A percentile compares a stretch with the other conserved stretches of the same genome.
Conservation (phyloP, 2,888 invertebrate species). For the Oithona nana region DNA sequence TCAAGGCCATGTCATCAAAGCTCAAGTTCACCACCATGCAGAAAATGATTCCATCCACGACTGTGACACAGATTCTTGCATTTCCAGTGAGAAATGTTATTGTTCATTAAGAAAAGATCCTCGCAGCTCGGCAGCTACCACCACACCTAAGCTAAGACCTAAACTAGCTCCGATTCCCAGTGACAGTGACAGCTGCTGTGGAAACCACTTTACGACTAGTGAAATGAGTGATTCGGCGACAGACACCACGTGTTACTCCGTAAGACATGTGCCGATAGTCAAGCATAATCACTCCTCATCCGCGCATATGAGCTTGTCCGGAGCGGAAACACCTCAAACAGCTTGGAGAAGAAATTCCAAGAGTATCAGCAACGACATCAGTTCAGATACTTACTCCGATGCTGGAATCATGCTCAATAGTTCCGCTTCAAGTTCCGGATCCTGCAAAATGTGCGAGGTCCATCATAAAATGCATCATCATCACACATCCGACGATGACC, state of each 20-base stretch:
- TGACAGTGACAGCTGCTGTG: not conserved
- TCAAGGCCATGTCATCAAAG: not conserved
- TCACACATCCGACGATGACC: not conserved
- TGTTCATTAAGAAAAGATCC: constrained; percentile 23
- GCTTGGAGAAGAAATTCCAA: constrained; percentile 19
- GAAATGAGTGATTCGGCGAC: constrained; percentile 38
- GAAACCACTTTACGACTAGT: not conserved
- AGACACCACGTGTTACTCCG: constrained; percentile 16
- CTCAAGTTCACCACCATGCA: not conserved
- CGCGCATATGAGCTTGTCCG: constrained; percentile 18
- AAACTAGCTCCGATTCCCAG: not conserved
- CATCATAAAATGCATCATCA: not conserved
- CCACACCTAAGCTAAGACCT: not conserved
- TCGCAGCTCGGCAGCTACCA: not conserved
- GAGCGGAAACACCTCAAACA: constrained; percentile 19
- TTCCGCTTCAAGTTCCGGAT: not conserved
- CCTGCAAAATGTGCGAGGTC: not conserved
- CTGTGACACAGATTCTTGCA: constrained; percentile 67
- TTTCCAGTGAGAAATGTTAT: constrained; percentile 29
- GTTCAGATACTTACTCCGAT: constrained; percentile 1
- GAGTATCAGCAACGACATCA: not conserved
- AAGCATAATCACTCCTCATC: constrained; percentile 12
- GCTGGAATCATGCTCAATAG: not conserved
- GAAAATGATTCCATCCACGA: constrained; percentile 35
- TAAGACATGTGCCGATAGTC: constrained; percentile 6